Base-by-base conservation (phyloP, 2,113 vertebrate species). In the Phalacrocorax pelagicus region DNA sequence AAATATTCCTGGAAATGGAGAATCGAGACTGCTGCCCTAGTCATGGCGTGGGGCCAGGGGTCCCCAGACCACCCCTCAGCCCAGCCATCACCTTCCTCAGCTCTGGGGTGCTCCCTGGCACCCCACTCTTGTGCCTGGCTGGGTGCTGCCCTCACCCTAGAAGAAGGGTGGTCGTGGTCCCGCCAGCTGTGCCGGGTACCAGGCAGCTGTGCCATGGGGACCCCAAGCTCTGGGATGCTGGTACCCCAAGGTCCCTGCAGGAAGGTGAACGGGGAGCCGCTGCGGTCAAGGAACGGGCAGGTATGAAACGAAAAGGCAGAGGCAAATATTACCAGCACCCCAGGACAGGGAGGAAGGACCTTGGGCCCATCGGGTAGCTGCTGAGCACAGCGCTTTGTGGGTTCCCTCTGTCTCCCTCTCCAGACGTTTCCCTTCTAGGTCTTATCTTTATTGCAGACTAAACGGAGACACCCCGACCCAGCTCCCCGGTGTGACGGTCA, bases 401-500 rank as follows among this genome's bases (percentile, higher is more conserved):
- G 15, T 51, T 92, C 52, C 40, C 21, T 36, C 29, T 5, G 15
- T 69, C 34, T n/a, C 11, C 55, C 11, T 22, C 52, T 30, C 44
- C 21, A 9, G 29, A 19, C 1, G 2, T 26, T 85, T 77, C 58
- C 27, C 49, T 54, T 9, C 79, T 20, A 69, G 38, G 47, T n/a
- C 51, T 92, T 71, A 47, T 55, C 67, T 69, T 87, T 11, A 84
- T 38, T 20, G 36, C 0, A 0, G 46, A 16, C 42, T 34, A 9
- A 19, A 58, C 19, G 0, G 1, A 21, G 22, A 36, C 65, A 73
- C 26, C 14, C n/a, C 32, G 3, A 4, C 12, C 27, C 4, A 4
- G 10, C 27, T 9, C 30, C 34, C n/a, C 1, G 0, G 26, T 38
- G 23, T 2, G 12, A 36, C 0, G 0, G 46, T 61, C 78, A 67